Percentiles rank a stretch among this genome's conserved stretches.
phyloP scores from a whole-genome alignment of 2,113 vertebrate species.

The Clarias macrocephalus region DNA sequence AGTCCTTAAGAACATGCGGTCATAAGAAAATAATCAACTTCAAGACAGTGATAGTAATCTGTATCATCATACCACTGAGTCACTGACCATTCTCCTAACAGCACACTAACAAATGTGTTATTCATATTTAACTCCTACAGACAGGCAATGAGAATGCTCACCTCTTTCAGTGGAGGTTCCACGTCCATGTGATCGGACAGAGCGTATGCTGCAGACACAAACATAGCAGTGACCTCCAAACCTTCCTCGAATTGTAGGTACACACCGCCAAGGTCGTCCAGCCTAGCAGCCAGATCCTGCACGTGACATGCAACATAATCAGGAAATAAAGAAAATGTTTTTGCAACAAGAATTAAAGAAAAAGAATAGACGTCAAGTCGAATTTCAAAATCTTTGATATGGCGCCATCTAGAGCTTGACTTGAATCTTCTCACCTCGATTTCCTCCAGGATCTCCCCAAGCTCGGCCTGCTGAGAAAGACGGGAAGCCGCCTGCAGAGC shows the following conservation, averaged over 20 bases:
- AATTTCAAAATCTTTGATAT: not conserved
- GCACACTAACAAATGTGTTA: not conserved
- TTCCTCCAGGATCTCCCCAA: constrained; percentile 90
- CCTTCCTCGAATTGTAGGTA: constrained; percentile 99
- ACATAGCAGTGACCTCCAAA: constrained; percentile 90
- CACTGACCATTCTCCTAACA: not conserved
- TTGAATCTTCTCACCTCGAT: constrained; percentile 82
- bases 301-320: not conserved
- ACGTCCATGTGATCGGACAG: constrained; percentile 91
- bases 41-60: not conserved
- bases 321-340: not conserved
- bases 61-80: not conserved
- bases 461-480: constrained; percentile 90
- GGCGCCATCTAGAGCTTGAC: constrained; percentile 50
- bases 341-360: not conserved
- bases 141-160: constrained; percentile 50
- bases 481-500: constrained; percentile 89
- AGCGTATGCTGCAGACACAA: constrained; percentile 89
- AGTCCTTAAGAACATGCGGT: not conserved
- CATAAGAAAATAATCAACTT: not conserved
- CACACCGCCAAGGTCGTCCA: constrained; percentile 93
- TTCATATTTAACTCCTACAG: not conserved
- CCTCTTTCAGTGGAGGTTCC: constrained; percentile 94
- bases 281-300: constrained; percentile 93
- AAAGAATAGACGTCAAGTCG: not conserved